Evolutionary conservation across 2,113 vertebrate genomes (phyloP).

Genomic region (Silurus asotus): DNA sequence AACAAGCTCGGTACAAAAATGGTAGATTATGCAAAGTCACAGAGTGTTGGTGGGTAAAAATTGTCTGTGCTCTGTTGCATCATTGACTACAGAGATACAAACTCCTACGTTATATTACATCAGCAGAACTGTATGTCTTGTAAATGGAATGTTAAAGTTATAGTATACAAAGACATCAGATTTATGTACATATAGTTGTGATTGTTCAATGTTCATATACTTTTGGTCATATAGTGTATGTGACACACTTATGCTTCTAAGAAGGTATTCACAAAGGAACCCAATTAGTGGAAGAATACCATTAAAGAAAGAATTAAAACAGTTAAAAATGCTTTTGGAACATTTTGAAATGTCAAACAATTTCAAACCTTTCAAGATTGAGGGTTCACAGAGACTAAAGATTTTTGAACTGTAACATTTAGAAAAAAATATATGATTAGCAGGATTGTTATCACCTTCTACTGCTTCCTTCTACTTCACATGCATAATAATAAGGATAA

Average conservation of each 20-base stretch:
- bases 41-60: not conserved
- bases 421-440: not conserved
- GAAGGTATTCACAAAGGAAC: not conserved
- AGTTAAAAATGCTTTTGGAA: not conserved
- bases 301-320: not conserved
- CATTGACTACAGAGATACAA: not conserved
- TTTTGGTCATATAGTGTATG: not conserved
- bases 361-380: not conserved
- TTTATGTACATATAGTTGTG: not conserved
- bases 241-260: not conserved
- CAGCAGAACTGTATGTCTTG: not conserved
- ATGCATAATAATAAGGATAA: slow-evolving; percentile 8
- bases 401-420: slow-evolving; percentile 20
- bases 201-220: not conserved
- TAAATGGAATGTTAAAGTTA: not conserved
- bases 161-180: not conserved
- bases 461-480: not conserved
- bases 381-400: not conserved
- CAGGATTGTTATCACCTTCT: not conserved
- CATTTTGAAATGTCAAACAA: not conserved
- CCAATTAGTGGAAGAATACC: not conserved
- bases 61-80: not conserved
- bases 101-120: not conserved
- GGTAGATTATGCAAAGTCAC: not conserved
- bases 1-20: not conserved